These are phyloP conservation scores for Tinea trinotella DNA, from an alignment of 2,888 invertebrate species.

Conservation along the genomic window DNA sequence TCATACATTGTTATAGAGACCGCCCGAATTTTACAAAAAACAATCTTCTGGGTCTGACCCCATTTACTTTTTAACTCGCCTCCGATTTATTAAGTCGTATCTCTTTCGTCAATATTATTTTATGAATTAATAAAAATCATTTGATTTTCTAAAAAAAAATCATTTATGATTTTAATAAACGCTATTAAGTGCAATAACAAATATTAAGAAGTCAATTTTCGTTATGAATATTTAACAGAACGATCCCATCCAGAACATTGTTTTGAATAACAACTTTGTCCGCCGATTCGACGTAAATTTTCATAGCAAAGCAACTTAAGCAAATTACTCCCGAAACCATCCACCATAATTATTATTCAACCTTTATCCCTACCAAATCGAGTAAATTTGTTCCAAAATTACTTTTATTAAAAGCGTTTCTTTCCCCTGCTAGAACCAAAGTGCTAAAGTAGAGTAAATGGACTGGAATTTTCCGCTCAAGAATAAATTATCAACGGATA, in stretches of 20 bases:
- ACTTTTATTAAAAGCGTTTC: slow-evolving; percentile 67
- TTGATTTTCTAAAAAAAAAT: no score
- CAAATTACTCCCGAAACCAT: slow-evolving; percentile 42
- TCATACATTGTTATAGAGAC: no score
- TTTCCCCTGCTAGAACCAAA: slow-evolving; percentile 55
- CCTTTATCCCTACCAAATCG: slow-evolving; percentile 56
- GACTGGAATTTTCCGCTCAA: slow-evolving; percentile 58
- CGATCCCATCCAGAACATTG: slow-evolving; percentile 32
- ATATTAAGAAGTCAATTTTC: slow-evolving; percentile 11
- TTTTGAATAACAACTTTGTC: slow-evolving; percentile 31
- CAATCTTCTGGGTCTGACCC: no score
- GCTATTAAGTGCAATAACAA: neutral
- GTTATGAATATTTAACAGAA: slow-evolving; percentile 37
- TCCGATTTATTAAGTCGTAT: no score
- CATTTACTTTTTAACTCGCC: no score
- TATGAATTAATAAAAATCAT: no score
- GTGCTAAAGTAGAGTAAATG: slow-evolving; percentile 64
- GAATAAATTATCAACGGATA: slow-evolving; percentile 57
- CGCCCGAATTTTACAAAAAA: no score
- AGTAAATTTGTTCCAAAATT: slow-evolving; percentile 61
- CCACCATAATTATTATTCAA: slow-evolving; percentile 59
- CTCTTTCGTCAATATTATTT: no score
- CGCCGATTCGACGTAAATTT: slow-evolving; percentile 20
- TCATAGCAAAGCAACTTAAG: slow-evolving; percentile 38
- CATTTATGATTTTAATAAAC: no score